phyloP scores from a whole-genome alignment of 2,797 vertebrate genomes.

The Acipenser transmontanus region DNA sequence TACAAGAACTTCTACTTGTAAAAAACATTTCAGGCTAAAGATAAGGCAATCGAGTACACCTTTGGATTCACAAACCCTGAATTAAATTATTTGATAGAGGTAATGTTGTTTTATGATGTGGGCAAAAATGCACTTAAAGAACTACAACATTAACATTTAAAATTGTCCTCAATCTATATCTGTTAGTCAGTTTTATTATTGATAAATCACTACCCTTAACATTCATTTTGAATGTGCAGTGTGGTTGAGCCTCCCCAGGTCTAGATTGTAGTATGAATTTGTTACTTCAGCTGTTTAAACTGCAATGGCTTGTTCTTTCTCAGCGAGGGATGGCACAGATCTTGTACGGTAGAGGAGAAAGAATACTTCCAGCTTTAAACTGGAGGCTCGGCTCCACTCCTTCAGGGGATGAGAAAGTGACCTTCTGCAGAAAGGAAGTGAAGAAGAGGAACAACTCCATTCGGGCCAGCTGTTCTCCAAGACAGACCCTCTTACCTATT shows the following conservation, averaged over 20 bases:
- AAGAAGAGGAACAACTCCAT: conserved; percentile 30
- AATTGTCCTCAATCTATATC: too few relatives aligned
- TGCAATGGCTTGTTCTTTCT: background rate
- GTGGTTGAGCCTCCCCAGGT: background rate
- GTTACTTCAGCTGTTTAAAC: background rate
- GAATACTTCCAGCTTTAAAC: conserved; percentile 10
- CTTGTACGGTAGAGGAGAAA: conserved; percentile 28
- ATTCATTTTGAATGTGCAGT: background rate
- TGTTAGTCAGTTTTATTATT: background rate
- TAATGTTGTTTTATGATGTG: too few relatives aligned
- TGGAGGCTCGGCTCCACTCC: conserved; percentile 14
- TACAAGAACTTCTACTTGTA: too few relatives aligned
- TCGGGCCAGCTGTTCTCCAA: conserved; percentile 20
- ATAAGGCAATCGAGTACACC: too few relatives aligned
- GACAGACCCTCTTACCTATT: conserved; percentile 20
- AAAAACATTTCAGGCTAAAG: too few relatives aligned
- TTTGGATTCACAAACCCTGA: too few relatives aligned
- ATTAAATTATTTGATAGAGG: too few relatives aligned
- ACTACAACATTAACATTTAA: too few relatives aligned
- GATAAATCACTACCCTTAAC: too few relatives aligned
- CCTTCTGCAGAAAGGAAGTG: conserved; percentile 16
- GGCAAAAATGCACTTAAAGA: too few relatives aligned
- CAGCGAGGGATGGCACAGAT: conserved; percentile 50
- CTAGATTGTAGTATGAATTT: background rate
- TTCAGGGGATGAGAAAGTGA: conserved; percentile 13